Evolutionary conservation across 2,888 invertebrate species (phyloP).

Genomic region (Tenthredo distinguenda): DNA sequence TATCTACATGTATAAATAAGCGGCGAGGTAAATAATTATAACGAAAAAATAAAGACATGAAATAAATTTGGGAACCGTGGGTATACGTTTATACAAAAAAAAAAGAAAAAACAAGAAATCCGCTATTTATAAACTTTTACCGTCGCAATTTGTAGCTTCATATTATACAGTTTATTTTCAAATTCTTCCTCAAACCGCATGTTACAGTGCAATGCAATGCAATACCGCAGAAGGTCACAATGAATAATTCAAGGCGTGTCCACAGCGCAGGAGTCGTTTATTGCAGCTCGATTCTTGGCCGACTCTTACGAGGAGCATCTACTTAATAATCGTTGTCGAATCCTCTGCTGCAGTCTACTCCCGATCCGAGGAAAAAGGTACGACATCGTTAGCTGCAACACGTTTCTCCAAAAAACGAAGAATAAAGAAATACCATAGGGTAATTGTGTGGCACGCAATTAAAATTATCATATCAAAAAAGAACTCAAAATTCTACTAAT

Average conservation of each 20-base stretch:
- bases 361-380: not conserved
- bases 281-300: constrained; percentile 26
- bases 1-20: not conserved
- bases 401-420: not conserved
- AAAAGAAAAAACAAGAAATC: not conserved
- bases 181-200: not conserved
- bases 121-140: not conserved
- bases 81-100: not conserved
- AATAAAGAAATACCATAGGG: not conserved
- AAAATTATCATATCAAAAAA: not conserved
- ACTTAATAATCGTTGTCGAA: constrained; percentile 1
- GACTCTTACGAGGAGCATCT: not conserved
- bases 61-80: not conserved
- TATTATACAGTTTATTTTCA: not conserved
- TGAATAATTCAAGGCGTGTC: constrained; percentile 34
- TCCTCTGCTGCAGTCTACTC: not conserved
- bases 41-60: not conserved
- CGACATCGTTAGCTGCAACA: not conserved
- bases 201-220: not conserved
- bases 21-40: not conserved
- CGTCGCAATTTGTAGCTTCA: not conserved
- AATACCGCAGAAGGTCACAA: constrained; percentile 25
- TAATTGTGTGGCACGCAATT: not conserved
- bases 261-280: not conserved
- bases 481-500: not conserved